Evolutionary conservation across 2,888 invertebrate genomes (phyloP).

Genomic region (Rhodophaea formosa): DNA sequence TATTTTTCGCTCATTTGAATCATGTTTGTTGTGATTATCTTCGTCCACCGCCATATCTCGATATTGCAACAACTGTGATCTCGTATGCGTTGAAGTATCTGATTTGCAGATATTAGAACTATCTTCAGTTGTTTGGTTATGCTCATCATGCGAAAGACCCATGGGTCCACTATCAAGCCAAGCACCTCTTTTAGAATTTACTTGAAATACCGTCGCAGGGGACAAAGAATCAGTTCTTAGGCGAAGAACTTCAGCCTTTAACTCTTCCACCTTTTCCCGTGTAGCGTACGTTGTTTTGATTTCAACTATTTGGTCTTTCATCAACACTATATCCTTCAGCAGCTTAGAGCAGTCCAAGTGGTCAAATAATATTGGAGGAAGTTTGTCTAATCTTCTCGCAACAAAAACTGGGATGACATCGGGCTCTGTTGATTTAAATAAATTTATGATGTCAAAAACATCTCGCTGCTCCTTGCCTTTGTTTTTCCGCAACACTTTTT

Average conservation of each 20-base stretch:
- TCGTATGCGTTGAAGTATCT: background rate
- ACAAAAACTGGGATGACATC: constrained; percentile 23
- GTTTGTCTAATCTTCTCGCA: constrained; percentile 21
- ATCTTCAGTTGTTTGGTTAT: background rate
- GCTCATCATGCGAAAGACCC: constrained; percentile 3
- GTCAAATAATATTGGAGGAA: constrained; percentile 23
- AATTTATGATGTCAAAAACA: constrained; percentile 20
- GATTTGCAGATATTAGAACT: background rate
- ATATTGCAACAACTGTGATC: background rate
- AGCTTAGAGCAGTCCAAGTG: constrained; percentile 24
- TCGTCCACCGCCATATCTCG: background rate
- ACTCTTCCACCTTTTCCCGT: background rate
- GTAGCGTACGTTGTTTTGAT: constrained; percentile 20
- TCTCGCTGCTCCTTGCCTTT: constrained; percentile 23
- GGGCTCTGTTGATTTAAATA: constrained; percentile 21
- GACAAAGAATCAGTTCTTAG: background rate
- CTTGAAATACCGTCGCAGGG: background rate
- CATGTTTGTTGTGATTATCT: background rate
- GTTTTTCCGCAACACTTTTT: constrained; percentile 13
- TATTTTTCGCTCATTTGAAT: background rate
- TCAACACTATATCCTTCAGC: constrained; percentile 18
- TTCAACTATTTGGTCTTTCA: constrained; percentile 13
- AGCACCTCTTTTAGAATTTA: constrained; percentile 3
- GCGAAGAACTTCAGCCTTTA: background rate
- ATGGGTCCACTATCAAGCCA: constrained; percentile 19